A percentile compares a stretch with the other conserved stretches of the same genome.
These are phyloP conservation scores for Ameiurus melas DNA, from an alignment of 2,113 vertebrate species.

Conservation along the genomic window DNA sequence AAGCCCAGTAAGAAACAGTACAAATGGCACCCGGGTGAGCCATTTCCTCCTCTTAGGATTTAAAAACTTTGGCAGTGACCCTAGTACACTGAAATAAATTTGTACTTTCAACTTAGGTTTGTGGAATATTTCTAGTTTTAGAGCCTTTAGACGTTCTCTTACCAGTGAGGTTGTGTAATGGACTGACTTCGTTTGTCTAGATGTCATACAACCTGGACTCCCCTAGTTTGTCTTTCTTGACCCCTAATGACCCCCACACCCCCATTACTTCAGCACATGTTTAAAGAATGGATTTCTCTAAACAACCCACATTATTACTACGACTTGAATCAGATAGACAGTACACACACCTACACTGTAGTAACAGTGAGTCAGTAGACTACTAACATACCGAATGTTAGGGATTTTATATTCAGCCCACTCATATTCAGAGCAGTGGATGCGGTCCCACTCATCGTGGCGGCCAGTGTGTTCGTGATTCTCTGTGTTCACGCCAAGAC, in stretches of 20 bases:
- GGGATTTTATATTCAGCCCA: conserved; percentile 34
- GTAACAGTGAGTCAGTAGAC: conserved; percentile 37
- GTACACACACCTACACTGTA: conserved; percentile 28
- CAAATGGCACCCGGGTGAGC: not conserved
- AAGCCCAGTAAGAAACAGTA: conserved; percentile 1
- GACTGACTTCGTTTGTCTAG: not conserved
- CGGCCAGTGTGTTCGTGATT: conserved; percentile 30
- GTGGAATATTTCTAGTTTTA: conserved; percentile 6
- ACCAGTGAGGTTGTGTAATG: not conserved
- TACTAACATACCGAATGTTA: conserved; percentile 26
- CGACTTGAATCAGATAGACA: conserved; percentile 20
- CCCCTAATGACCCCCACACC: not conserved
- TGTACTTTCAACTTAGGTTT: not conserved
- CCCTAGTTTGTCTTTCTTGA: not conserved
- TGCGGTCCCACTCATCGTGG: not conserved
- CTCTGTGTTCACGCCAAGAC: conserved; percentile 6
- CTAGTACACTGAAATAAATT: not conserved
- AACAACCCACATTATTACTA: conserved; percentile 12
- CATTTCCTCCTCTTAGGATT: not conserved
- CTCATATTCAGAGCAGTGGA: conserved; percentile 32
- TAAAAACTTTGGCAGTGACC: conserved; percentile 3
- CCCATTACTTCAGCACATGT: not conserved
- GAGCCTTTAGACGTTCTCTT: not conserved
- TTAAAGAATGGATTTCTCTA: not conserved
- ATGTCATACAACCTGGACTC: not conserved